phyloP scores from a whole-genome alignment of 1,140 invertebrate species.

The Druon quercuslanigerum region DNA sequence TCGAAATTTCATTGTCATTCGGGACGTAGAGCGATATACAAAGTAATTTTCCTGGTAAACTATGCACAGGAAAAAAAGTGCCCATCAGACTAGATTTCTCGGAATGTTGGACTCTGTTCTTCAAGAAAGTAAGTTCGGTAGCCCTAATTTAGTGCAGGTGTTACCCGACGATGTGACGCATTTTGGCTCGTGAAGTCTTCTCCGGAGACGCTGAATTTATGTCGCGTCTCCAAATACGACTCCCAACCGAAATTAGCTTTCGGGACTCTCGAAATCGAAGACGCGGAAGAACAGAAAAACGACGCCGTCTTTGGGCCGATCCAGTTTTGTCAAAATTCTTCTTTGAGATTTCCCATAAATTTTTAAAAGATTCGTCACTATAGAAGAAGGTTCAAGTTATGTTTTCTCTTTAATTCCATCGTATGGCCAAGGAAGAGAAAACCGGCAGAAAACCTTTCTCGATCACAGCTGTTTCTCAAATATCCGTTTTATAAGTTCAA shows the following conservation, averaged over 20 bases:
- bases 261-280: not conserved
- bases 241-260: slow-evolving; percentile 46
- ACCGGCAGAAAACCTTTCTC: too few relatives aligned
- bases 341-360: too few relatives aligned
- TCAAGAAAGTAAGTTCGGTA: slow-evolving; percentile 65
- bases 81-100: slow-evolving; percentile 32
- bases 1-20: slow-evolving; percentile 36
- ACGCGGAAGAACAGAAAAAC: not conserved
- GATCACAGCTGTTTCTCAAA: too few relatives aligned
- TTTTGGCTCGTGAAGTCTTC: slow-evolving; percentile 45
- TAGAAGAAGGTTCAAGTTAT: too few relatives aligned
- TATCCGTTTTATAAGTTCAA: too few relatives aligned
- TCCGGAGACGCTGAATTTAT: slow-evolving; percentile 44
- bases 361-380: too few relatives aligned
- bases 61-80: slow-evolving; percentile 45
- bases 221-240: slow-evolving; percentile 28
- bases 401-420: too few relatives aligned
- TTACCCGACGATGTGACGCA: slow-evolving; percentile 59
- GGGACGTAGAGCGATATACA: slow-evolving; percentile 50
- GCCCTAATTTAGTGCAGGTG: slow-evolving; percentile 69
- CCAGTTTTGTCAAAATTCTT: too few relatives aligned
- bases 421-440: too few relatives aligned
- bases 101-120: slow-evolving; percentile 36
- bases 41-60: slow-evolving; percentile 46
- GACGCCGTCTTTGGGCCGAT: too few relatives aligned